Evolutionary conservation across 1,140 invertebrate genomes (phyloP).

Genomic region (Tribolium castaneum): DNA sequence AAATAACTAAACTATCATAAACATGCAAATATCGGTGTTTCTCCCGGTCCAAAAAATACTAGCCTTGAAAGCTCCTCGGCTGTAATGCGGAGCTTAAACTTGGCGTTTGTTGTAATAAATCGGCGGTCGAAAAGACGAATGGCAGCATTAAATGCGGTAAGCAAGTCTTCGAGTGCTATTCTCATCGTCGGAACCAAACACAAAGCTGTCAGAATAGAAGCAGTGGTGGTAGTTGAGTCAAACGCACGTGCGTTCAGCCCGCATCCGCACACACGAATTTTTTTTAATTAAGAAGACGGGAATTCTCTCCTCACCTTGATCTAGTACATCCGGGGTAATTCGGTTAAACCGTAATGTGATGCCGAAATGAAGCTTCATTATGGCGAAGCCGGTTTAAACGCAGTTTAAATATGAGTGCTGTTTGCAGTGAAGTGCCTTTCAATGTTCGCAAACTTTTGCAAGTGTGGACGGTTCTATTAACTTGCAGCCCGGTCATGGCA

Average conservation of each 20-base stretch:
- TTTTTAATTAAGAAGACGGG: neutral
- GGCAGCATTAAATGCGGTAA: conserved; percentile 31
- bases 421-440: conserved; percentile 33
- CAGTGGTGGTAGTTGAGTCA: conserved; percentile 35
- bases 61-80: conserved; percentile 9
- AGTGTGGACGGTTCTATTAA: conserved; percentile 24
- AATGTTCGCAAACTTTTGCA: conserved; percentile 37
- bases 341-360: neutral
- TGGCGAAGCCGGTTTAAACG: conserved; percentile 14
- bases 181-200: conserved; percentile 33
- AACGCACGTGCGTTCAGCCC: conserved; percentile 33
- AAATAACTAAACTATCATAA: conserved; percentile 1
- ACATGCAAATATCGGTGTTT: neutral
- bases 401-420: conserved; percentile 38
- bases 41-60: neutral
- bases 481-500: neutral
- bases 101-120: conserved; percentile 24
- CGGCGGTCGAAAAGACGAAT: conserved; percentile 19
- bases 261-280: neutral
- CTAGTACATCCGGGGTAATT: neutral
- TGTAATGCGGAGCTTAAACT: conserved; percentile 21
- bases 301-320: neutral
- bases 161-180: conserved; percentile 36
- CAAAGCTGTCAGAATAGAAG: conserved; percentile 25
- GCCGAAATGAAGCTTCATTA: conserved; percentile 18